phyloP scores from a whole-genome alignment of 2,113 vertebrate genomes.

The Procavia capensis region DNA sequence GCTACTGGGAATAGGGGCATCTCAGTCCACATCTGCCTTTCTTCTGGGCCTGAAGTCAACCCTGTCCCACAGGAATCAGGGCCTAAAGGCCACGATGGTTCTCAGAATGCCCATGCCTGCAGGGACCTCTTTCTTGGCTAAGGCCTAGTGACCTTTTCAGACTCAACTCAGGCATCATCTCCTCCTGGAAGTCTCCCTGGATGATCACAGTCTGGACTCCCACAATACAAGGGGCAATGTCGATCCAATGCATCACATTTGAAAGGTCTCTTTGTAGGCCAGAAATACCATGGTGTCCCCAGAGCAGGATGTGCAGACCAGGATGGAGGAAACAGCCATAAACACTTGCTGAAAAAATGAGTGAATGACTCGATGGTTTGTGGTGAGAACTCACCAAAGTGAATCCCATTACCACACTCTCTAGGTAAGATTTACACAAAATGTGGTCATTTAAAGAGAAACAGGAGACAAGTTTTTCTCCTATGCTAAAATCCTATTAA shows the following conservation, averaged over 20 bases:
- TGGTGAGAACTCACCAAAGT: not conserved
- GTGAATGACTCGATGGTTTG: not conserved
- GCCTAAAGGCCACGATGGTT: not conserved
- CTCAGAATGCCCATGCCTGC: not conserved
- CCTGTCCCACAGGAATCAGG: not conserved
- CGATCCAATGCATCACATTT: not conserved
- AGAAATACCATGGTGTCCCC: not conserved
- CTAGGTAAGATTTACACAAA: not conserved
- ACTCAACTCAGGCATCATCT: not conserved
- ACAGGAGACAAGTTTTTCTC: not conserved
- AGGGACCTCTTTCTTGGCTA: not conserved
- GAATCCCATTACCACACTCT: not conserved
- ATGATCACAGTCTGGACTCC: not conserved
- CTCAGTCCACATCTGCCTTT: not conserved
- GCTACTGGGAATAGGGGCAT: not conserved
- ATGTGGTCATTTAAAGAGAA: not conserved
- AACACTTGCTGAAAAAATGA: not conserved
- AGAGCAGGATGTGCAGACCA: not conserved
- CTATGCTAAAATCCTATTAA: not conserved
- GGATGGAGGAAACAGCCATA: not conserved
- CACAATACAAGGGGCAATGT: not conserved
- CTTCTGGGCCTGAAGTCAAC: not conserved
- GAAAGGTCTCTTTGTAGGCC: not conserved
- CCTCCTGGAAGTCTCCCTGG: constrained; percentile 21
- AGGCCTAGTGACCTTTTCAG: not conserved